Percentiles rank a stretch among this genome's conserved stretches.
Conservation (phyloP, 1,140 invertebrate genomes). For the Ruditapes philippinarum region DNA sequence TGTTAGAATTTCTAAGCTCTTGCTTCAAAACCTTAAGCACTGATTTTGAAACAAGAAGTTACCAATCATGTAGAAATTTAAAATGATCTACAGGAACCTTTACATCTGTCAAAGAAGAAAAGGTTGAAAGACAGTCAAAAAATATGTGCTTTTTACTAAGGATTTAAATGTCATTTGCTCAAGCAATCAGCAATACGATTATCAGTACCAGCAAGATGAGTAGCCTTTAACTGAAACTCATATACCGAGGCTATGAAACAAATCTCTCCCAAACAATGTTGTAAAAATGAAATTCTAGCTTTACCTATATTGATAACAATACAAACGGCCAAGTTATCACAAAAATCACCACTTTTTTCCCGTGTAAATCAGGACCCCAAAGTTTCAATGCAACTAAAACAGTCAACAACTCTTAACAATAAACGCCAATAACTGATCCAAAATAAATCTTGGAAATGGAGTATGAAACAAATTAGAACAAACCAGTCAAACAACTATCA, state of each 20-base stretch:
- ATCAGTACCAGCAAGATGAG: too few species aligned
- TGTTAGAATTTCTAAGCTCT: too few species aligned
- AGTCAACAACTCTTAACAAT: conserved; percentile 11
- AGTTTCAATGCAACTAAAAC: conserved; percentile 46
- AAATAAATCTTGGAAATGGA: conserved; percentile 19
- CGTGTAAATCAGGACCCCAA: not conserved
- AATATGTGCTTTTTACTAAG: too few species aligned
- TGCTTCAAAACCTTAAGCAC: too few species aligned
- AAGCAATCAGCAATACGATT: too few species aligned
- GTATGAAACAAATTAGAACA: not conserved
- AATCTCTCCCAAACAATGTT: conserved; percentile 23
- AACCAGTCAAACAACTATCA: conserved; percentile 1
- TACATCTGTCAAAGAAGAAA: too few species aligned
- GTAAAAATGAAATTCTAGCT: conserved; percentile 16
- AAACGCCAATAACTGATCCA: conserved; percentile 26
- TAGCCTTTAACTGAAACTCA: conserved; percentile 41
- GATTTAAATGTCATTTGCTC: too few species aligned
- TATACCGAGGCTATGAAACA: conserved; percentile 33
- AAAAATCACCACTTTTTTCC: conserved; percentile 30
- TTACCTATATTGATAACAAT: conserved; percentile 34
- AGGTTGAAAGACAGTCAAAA: too few species aligned
- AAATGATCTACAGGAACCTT: too few species aligned
- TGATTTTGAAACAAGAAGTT: too few species aligned
- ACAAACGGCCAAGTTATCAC: conserved; percentile 33
- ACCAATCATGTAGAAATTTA: too few species aligned